A percentile compares a stretch with the other conserved stretches of the same genome.
Evolutionary conservation across 2,113 vertebrate genomes (phyloP).

Genomic region (Rostratula benghalensis): DNA sequence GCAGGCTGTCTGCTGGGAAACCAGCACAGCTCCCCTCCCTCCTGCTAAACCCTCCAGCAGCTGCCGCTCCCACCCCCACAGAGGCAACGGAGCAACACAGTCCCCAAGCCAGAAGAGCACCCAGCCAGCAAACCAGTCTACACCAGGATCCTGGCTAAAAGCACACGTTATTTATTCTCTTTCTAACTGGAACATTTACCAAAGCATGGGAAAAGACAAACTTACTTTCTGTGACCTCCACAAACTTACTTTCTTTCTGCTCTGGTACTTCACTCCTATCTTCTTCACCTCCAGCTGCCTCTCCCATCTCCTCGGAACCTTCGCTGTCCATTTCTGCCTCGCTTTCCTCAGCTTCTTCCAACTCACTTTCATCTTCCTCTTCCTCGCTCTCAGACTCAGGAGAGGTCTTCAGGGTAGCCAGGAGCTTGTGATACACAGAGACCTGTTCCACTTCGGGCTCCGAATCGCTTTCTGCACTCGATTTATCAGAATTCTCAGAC

Average conservation of each 20-base stretch:
- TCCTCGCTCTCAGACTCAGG: slow-evolving; percentile 74
- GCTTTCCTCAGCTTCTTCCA: slow-evolving; percentile 62
- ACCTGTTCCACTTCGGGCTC: slow-evolving; percentile 81
- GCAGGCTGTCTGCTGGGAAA: not conserved
- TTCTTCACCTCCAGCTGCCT: not conserved
- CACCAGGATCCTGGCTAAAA: not conserved
- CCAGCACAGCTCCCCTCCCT: slow-evolving; percentile 1
- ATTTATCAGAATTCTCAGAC: slow-evolving; percentile 80
- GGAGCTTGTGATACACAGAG: slow-evolving; percentile 88
- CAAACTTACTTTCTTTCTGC: slow-evolving; percentile 43
- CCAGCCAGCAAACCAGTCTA: not conserved
- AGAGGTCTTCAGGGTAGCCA: slow-evolving; percentile 82
- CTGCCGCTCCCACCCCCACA: not conserved
- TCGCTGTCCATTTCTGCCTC: slow-evolving; percentile 59
- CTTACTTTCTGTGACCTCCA: slow-evolving; percentile 64
- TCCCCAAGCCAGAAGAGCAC: not conserved
- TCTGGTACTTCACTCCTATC: not conserved
- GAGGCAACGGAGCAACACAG: not conserved
- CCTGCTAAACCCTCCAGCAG: slow-evolving; percentile 11
- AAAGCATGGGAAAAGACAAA: not conserved
- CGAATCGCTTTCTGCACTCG: slow-evolving; percentile 72
- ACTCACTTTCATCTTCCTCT: slow-evolving; percentile 71
- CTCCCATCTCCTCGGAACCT: not conserved
- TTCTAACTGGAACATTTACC: not conserved
- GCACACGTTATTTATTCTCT: accelerated